phyloP scores from a whole-genome alignment of 2,888 invertebrate genomes.

The Subacronicta megacephala region DNA sequence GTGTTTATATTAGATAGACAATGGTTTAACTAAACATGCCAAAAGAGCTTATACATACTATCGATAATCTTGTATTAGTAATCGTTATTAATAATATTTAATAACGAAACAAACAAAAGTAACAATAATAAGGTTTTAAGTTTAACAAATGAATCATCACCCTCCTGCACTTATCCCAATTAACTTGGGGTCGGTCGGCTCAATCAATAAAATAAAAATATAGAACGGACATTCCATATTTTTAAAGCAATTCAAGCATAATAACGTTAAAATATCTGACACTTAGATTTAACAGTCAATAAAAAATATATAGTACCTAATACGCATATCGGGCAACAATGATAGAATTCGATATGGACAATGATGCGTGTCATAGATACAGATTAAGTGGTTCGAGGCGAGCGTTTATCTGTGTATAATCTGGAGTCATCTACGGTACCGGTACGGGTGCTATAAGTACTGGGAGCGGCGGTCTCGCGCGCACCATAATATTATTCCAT shows the following conservation, averaged over 20 bases:
- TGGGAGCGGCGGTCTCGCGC: slow-evolving; percentile 59
- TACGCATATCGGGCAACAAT: slow-evolving; percentile 27
- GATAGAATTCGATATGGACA: slow-evolving; percentile 26
- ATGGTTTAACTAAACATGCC: slow-evolving; percentile 18
- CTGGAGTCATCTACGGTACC: slow-evolving; percentile 68
- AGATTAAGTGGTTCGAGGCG: slow-evolving; percentile 27
- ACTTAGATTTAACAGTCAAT: slow-evolving; percentile 14
- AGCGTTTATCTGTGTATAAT: slow-evolving; percentile 55
- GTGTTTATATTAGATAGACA: slow-evolving; percentile 41
- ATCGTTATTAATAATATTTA: not conserved
- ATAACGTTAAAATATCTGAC: slow-evolving; percentile 8
- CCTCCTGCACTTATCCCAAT: no score
- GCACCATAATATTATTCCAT: slow-evolving; percentile 74
- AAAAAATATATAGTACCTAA: slow-evolving; percentile 9
- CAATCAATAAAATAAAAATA: no score
- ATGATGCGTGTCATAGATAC: slow-evolving; percentile 31
- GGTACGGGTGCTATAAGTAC: slow-evolving; percentile 63
- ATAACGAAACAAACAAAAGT: no score
- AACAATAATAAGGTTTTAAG: no score
- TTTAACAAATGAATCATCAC: no score
- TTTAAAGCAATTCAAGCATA: no score
- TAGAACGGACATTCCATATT: no score
- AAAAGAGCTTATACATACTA: slow-evolving; percentile 5
- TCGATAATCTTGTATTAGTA: not conserved
- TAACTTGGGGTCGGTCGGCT: no score